Evolutionary conservation across 2,888 invertebrate genomes (phyloP), one percentile per base, ranked within the genome.

Genomic region (Buathra laborator): DNA sequence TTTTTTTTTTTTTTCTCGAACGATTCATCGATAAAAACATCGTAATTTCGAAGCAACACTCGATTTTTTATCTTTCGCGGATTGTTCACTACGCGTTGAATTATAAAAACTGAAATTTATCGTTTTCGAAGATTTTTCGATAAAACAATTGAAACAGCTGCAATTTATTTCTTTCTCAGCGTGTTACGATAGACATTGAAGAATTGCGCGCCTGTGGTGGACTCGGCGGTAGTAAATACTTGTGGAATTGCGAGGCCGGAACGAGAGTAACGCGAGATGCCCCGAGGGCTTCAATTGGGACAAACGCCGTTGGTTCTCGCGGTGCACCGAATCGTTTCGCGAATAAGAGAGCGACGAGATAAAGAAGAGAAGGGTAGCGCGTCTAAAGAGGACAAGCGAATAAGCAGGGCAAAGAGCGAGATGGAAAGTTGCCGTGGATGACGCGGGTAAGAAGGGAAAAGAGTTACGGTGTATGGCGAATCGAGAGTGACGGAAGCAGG

Each of bases 401-500:
- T 59, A 29, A 24, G 62, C 46, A 44, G 46, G 74, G 29, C 24
- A 32, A 59, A 48, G 75, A 64, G 75, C 37, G 64, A 64, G 75
- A 75, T 75, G 75, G 48, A 75, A 75, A 75, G 48, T 70, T 44
- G 48, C 16, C 68, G 78, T 32, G 32, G 70, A 48, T 16, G 78
- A 37, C 53, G 19, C 37, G 62, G 7, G 59, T 53, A 16, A 56
- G 51, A 67, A 80, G 56, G 56, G 51, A 48, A 67, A 68, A 59
- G 32, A 37, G 10, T 5, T 24, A 1, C 5, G 44, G 48, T 51
- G 37, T 19, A 19, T 44, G 48, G 75, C 75, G 74, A 74, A 74
- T 74, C 74, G 75, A 75, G 75, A 75, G 75, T 75, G 75, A 51
- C 64, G 64, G 75, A 75, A 64, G 37, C 75, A 62, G 75, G 64